Evolutionary conservation across 2,113 vertebrate genomes (phyloP).

Genomic region (Brienomyrus longianalis): DNA sequence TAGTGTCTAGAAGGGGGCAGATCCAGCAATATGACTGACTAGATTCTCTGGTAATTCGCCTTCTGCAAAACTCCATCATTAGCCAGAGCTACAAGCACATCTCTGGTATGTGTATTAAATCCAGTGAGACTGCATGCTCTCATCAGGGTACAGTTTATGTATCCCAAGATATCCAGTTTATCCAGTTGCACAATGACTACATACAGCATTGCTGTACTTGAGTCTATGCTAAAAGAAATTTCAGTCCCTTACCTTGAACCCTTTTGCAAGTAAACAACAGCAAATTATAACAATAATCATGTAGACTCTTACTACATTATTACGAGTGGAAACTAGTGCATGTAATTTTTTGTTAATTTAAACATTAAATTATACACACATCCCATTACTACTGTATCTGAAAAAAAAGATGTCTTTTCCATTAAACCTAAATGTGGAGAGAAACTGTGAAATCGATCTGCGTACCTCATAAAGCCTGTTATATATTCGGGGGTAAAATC

Average conservation of each 20-base stretch:
- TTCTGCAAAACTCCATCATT: background rate
- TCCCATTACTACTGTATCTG: background rate
- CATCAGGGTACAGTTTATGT: background rate
- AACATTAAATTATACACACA: background rate
- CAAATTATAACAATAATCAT: background rate
- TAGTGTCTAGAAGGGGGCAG: background rate
- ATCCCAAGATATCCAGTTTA: background rate
- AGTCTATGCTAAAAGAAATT: background rate
- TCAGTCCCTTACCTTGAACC: background rate
- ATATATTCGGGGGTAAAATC: background rate
- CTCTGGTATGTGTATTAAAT: background rate
- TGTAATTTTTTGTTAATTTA: background rate
- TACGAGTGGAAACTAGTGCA: background rate
- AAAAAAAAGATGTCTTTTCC: background rate
- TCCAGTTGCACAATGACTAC: background rate
- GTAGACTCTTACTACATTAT: background rate
- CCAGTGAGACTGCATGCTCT: background rate
- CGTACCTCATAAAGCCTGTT: background rate
- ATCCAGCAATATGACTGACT: background rate
- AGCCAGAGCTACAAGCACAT: background rate
- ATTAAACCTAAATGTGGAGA: background rate
- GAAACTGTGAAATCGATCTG: background rate
- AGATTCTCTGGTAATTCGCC: background rate
- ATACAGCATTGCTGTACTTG: background rate
- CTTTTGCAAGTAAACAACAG: constrained; percentile 36